Evolutionary conservation across 1,140 invertebrate genomes (phyloP).

Genomic region (Acromyrmex echinatior): DNA sequence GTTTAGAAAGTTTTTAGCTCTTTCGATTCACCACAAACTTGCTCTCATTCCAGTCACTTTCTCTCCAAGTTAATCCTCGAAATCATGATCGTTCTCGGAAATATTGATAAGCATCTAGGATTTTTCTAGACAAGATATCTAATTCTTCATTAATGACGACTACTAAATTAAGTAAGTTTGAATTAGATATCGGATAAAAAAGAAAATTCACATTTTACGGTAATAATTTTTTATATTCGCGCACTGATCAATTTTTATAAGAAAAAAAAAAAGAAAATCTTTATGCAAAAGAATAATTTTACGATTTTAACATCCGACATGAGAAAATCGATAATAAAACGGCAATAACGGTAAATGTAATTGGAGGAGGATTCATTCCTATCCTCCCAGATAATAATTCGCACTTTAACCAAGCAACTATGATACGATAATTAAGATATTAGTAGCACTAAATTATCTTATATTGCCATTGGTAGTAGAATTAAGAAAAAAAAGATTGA

Average conservation of each 20-base stretch:
- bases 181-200: background rate
- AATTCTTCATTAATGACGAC: background rate
- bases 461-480: background rate
- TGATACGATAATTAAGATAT: constrained; percentile 59
- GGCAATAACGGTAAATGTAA: constrained; percentile 47
- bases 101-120: constrained; percentile 4
- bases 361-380: constrained; percentile 45
- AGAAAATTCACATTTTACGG: background rate
- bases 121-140: background rate
- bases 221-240: background rate
- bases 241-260: background rate
- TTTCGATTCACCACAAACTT: constrained; percentile 1
- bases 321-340: constrained; percentile 27
- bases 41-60: background rate
- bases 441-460: constrained; percentile 67
- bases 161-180: background rate
- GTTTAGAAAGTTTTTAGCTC: constrained; percentile 56
- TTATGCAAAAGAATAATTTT: background rate
- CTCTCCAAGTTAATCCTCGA: background rate
- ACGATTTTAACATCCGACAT: background rate
- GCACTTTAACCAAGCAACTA: constrained; percentile 42
- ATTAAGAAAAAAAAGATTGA: background rate
- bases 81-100: background rate
- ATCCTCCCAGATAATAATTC: constrained; percentile 14
- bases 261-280: background rate